A percentile compares a stretch with the other conserved stretches of the same genome.
These are phyloP conservation scores for Ephydatia muelleri DNA, from an alignment of 37 sponge, comb jelly and placozoan genomes.

Conservation along the genomic window DNA sequence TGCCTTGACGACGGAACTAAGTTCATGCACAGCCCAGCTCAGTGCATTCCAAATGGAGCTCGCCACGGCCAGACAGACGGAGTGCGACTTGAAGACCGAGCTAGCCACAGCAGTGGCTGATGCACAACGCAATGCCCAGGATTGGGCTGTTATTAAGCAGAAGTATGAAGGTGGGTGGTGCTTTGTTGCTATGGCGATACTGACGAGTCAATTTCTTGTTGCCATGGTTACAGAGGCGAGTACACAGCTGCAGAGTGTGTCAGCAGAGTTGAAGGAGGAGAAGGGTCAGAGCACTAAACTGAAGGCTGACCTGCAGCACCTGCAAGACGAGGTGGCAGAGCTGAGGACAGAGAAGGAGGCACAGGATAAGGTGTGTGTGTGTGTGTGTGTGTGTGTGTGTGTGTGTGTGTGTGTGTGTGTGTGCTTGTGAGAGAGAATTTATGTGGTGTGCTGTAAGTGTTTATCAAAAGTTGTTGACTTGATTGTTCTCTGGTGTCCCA, in stretches of 20 bases:
- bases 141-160: slow-evolving; percentile 59
- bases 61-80: slow-evolving; percentile 31
- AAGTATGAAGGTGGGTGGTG: slow-evolving; percentile 56
- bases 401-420: not conserved
- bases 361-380: slow-evolving; percentile 60
- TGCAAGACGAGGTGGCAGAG: slow-evolving; percentile 76
- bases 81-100: slow-evolving; percentile 79
- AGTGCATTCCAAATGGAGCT: slow-evolving; percentile 73
- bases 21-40: slow-evolving; percentile 59
- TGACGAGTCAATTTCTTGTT: not conserved
- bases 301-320: slow-evolving; percentile 54
- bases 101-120: slow-evolving; percentile 81
- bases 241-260: slow-evolving; percentile 17
- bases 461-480: too few relatives aligned
- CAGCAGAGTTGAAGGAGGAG: slow-evolving; percentile 56
- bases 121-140: slow-evolving; percentile 60
- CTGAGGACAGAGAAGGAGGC: slow-evolving; percentile 77
- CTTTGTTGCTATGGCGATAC: not conserved
- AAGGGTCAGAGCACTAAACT: slow-evolving; percentile 45
- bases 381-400: not conserved
- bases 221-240: slow-evolving; percentile 43
- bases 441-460: too few relatives aligned
- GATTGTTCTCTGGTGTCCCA: too few relatives aligned
- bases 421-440: not conserved
- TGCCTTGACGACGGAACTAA: slow-evolving; percentile 69